Conservation (phyloP, 1,140 invertebrate species). For the Pogonus chalceus region DNA sequence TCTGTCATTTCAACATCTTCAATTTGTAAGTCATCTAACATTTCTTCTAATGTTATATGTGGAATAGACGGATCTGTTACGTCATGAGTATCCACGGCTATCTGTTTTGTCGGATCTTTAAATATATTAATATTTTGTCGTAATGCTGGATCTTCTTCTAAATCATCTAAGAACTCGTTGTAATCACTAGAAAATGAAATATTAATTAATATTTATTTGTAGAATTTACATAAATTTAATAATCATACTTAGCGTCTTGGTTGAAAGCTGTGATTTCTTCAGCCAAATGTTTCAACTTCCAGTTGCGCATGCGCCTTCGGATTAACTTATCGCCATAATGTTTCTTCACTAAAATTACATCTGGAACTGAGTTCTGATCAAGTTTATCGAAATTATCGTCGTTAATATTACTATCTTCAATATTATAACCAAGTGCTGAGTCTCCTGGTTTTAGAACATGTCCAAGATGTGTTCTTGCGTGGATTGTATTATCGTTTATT, state of each 20-base stretch:
- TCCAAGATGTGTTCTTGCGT: conserved; percentile 87
- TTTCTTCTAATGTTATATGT: conserved; percentile 87
- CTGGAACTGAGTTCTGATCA: conserved; percentile 61
- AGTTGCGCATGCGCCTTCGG: conserved; percentile 65
- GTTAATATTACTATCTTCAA: conserved; percentile 84
- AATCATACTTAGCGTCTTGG: conserved; percentile 59
- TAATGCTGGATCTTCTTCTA: conserved; percentile 88
- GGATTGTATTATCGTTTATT: conserved; percentile 67
- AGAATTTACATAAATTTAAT: conserved; percentile 7
- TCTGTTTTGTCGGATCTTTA: conserved; percentile 54
- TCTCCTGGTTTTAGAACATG: conserved; percentile 90
- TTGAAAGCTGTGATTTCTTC: conserved; percentile 55
- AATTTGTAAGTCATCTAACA: conserved; percentile 90
- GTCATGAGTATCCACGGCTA: conserved; percentile 51
- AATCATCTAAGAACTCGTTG: conserved; percentile 91
- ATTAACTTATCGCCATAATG: conserved; percentile 64
- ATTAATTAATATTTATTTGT: conserved; percentile 1
- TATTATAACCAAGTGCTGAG: conserved; percentile 82
- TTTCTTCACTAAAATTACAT: conserved; percentile 93
- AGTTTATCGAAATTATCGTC: conserved; percentile 80
- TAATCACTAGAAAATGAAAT: conserved; percentile 62
- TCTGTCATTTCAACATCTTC: conserved; percentile 64
- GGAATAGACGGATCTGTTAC: conserved; percentile 63
- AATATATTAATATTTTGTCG: conserved; percentile 93
- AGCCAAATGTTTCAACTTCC: conserved; percentile 85